Evolutionary conservation across 2,888 invertebrate species (phyloP), one percentile per base, ranked within the genome.

Genomic region (Coenonympha arcania): DNA sequence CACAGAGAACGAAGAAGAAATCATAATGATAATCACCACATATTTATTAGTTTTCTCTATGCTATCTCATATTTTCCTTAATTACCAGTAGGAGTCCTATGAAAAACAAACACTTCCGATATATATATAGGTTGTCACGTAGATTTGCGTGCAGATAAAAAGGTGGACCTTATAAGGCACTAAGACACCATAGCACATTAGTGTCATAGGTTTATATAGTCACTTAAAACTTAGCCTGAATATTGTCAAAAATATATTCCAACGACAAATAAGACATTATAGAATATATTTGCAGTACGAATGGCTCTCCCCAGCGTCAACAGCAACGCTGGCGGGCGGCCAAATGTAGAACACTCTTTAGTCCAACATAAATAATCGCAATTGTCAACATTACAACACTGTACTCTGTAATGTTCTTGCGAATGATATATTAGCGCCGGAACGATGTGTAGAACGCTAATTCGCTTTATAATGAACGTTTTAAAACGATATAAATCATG

Each of bases 271-370:
- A 34, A 44, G 16, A 44, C 33, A 44, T 34, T 34, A 44, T 34
- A 44, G 24, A 44, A 33, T 44, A 43, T 48, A 52, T 50, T 49
- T 42, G 43, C 43, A 52, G 33, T 44, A 34, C 24, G 24, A 39
- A 39, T 42, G 42, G 47, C 16, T 43, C 36, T 46, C 42, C 34
- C 26, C 39, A 47, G 39, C 48, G 48, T 56, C 52, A 58, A 56
- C 56, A 54, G 50, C 50, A 48, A 37, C n/a, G n/a, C 44, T 58
- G 58, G 58, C 52, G n/a, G 3, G 2, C 28, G 22, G 50, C 58
- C 58, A 58, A 58, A 50, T 58, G 50, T 56, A 13, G 48, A 49
- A 46, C 50, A 43, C 52, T 55, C 52, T 55, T 55, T 55, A 55
- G 52, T 47, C 43, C 43, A 37, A 45, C 37, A 42, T 52, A 55